Base-by-base conservation (phyloP, 1,140 invertebrate genomes). In the Anadara kagoshimensis region DNA sequence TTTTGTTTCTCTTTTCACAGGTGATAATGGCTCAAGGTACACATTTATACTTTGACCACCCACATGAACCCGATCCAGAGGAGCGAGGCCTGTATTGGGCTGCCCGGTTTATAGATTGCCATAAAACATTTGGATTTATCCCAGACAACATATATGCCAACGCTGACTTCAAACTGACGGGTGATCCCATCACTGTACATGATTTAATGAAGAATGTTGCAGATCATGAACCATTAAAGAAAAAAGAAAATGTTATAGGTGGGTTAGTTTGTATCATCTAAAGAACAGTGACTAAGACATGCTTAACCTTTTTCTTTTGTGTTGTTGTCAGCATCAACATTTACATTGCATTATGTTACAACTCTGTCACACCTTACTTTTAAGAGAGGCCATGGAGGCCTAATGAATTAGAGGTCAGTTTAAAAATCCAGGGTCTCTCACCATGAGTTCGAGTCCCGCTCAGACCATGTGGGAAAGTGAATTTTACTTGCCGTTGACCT, bases 81-180 rank as follows among this genome's bases (percentile, higher is more conserved):
- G 87, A 88, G 57, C 63, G 86, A 24, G 87, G 87, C 1, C 73
- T 84, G 16, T 88, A 86, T 70, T 88, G 87, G 87, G 85, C 87
- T 0, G 78, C 83, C 11, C 73, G 87, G 4, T 85, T 73, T 72
- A 81, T 78, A 36, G 81, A 83, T 78, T 79, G 81, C 0, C 77
- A 70, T 14, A 85, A 85, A 57, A 79, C 82, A 18, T 88, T 88
- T 68, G 47, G 63, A 20, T 87, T 86, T 59, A 85, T 80, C 69
- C 87, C 87, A 0, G 82, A 84, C 63, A 81, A 82, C 49, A 72
- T 87, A n/a, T 86, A 86, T 69, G 81, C 79, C 36, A 87, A 87
- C 61, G 81, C 79, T 26, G 86, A 87, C 45, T 73, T 80, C 8
- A 80, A 81, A 54, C 61, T 84, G 49, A 82, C 81, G 0, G 86